A percentile compares a stretch with the other conserved stretches of the same genome.
Conservation (phyloP, 2,113 vertebrate genomes). For the Cinclus cinclus region DNA sequence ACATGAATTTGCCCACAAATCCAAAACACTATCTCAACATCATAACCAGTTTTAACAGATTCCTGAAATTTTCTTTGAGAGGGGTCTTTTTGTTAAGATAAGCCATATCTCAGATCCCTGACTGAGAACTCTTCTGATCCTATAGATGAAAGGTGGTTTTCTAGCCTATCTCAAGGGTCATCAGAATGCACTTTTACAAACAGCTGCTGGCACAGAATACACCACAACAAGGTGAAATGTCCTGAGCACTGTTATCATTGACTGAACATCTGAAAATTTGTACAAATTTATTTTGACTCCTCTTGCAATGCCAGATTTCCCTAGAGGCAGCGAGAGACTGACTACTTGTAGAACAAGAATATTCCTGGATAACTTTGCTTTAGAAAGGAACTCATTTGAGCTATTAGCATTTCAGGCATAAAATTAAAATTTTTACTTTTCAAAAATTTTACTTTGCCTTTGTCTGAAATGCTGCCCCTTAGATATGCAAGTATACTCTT, state of each 20-base stretch:
- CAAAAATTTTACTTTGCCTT: not conserved
- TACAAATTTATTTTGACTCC: not conserved
- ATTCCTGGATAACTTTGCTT: not conserved
- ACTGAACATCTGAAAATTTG: not conserved
- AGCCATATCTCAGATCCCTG: not conserved
- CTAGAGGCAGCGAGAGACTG: not conserved
- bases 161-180: not conserved
- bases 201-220: not conserved
- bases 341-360: not conserved
- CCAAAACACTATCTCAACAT: not conserved
- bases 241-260: not conserved
- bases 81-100: not conserved
- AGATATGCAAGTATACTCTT: not conserved
- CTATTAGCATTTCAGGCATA: not conserved
- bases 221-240: not conserved
- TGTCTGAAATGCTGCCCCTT: not conserved
- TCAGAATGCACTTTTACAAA: not conserved
- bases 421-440: not conserved
- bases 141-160: not conserved
- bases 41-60: not conserved
- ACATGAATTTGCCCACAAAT: not conserved
- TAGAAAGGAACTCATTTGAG: not conserved
- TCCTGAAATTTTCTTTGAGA: not conserved
- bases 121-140: not conserved
- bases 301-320: not conserved